Base-by-base conservation (phyloP, 2,888 invertebrate species). In the Phoenoteleia sp. region DNA sequence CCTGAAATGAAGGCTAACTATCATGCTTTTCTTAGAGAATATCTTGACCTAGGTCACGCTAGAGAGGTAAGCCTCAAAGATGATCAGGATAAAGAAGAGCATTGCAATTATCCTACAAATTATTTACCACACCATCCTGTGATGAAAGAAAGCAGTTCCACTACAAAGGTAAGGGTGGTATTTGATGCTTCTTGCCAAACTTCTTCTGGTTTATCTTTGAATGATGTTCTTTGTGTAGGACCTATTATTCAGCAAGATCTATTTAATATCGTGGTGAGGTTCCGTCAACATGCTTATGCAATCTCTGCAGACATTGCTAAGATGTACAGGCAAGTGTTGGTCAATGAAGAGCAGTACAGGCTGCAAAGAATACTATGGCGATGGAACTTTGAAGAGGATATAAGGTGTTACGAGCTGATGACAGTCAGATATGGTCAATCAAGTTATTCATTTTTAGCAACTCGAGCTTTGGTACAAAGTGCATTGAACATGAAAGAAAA, bases 61-160 rank as follows among this genome's bases (percentile, higher is more conserved):
- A 45, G 17, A 17, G 45, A 45, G 15, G 15, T 45, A 45, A 45
- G 3, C 39, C n/a, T 39, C 7, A n/a, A 39, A 3, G 3, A n/a
- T 13, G 13, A 3, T 39, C 39, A 13, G 13, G 39, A 39, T 39
- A n/a, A 39, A 39, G 39, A 39, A 39, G 39, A 39, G n/a, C 39
- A 39, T 3, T 39, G 39, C 13, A 13, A 39, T 5, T 42, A 15
- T 7, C 52, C 52, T 27, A 13, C 6, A 5, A 80, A 66, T 69
- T 91, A 88, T 69, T 49, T 91, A 6, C 89, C 91, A 17, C 90
- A 91, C 79, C 91, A 90, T 23, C 27, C 87, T 0, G 90, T 91
- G 0, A 79, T 72, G 2, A 86, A 86, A 23, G 83, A 83, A 15
- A 52, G 47, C n/a, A 88, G 88, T 56, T 64, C 86, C 1, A 88